Evolutionary conservation across 2,113 vertebrate genomes (phyloP).

Genomic region (Mormyrus lacerda): DNA sequence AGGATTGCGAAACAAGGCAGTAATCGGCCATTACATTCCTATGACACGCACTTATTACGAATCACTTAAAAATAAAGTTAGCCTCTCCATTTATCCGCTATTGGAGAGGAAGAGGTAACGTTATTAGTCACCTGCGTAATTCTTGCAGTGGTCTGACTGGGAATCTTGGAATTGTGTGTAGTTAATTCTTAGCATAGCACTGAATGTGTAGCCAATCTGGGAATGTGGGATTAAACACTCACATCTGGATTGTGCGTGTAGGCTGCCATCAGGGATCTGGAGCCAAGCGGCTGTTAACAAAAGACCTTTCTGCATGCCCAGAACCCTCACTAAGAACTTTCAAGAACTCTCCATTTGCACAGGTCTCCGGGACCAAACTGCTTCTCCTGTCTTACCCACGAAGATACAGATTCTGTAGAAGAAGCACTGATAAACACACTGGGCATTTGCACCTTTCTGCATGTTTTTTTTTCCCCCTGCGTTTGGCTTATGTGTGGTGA

Average conservation of each 20-base stretch:
- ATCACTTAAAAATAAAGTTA: neutral
- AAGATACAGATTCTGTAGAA: neutral
- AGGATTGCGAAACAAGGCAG: neutral
- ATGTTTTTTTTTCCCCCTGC: neutral
- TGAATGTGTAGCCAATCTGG: slow-evolving; percentile 3
- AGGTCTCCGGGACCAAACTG: neutral
- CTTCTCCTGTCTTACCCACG: neutral
- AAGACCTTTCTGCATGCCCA: slow-evolving; percentile 4
- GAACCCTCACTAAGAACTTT: neutral
- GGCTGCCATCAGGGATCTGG: neutral
- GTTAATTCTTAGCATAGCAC: slow-evolving; percentile 1
- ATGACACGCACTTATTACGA: neutral
- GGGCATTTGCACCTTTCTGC: neutral
- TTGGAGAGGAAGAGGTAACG: neutral
- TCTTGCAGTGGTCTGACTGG: slow-evolving; percentile 5
- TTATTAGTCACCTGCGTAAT: neutral
- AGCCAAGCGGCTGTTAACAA: slow-evolving; percentile 16
- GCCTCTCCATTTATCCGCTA: neutral
- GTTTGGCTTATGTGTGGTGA: neutral
- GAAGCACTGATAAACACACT: neutral
- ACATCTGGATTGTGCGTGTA: slow-evolving; percentile 17
- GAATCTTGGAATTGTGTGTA: neutral
- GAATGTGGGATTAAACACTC: slow-evolving; percentile 15
- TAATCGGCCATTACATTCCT: neutral
- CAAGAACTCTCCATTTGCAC: neutral